Evolutionary conservation across 2,888 invertebrate species (phyloP), one percentile per base, ranked within the genome.

Genomic region (Dryomyza anilis): DNA sequence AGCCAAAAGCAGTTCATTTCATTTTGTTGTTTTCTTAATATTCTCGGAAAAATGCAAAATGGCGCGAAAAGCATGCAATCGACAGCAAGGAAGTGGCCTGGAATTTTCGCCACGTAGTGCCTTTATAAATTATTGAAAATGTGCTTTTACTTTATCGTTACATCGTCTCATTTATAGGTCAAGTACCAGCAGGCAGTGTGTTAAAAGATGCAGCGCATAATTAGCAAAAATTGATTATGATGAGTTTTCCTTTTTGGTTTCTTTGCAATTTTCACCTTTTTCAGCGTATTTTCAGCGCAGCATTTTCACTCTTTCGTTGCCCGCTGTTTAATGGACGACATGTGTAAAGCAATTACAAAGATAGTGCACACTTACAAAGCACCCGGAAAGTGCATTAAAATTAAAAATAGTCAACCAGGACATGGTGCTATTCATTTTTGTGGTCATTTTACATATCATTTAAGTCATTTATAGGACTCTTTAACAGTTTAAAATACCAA

Each of bases 191-290:
- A n/a, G n/a, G n/a, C n/a, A n/a, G n/a, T n/a, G n/a, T n/a, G n/a
- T n/a, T n/a, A n/a, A n/a, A n/a, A n/a, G n/a, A n/a, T n/a, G n/a
- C n/a, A n/a, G n/a, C n/a, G 36, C 55, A 36, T 55, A 55, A 55
- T 55, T 55, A 55, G 55, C 55, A 36, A 36, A 55, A 55, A 55
- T 55, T 55, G 55, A 55, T 55, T 55, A 55, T 55, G 55, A 55
- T 55, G 36, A 55, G 33, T 55, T 55, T 50, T 19, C n/a, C 36
- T 21, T 19, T 27, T 36, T 21, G 46, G n/a, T 46, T 4, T 3
- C 21, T 46, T 23, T 14, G 23, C 27, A 8, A 21, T 10, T 50
- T 50, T 50, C 25, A n/a, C n/a, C n/a, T 50, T 14, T 14, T n/a
- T 3, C 10, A 7, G 7, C 23, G 25, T 23, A 21, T 7, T 23